phyloP scores from a whole-genome alignment of 2,888 invertebrate genomes.

The Eupeodes latifasciatus region DNA sequence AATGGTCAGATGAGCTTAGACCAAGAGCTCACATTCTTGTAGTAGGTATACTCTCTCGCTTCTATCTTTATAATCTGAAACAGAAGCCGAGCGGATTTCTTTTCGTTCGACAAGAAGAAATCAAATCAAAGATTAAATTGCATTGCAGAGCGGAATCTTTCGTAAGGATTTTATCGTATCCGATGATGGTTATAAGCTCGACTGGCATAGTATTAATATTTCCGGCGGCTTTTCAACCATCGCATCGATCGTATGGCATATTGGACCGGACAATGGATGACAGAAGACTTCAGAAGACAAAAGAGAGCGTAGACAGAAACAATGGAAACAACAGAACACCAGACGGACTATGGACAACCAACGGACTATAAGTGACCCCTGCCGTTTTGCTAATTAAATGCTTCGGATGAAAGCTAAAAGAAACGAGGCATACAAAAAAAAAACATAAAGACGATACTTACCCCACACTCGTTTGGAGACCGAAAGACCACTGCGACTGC shows the following conservation, averaged over 20 bases:
- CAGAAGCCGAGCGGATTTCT: slow-evolving; percentile 44
- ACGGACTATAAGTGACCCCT: slow-evolving; percentile 43
- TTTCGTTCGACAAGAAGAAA: slow-evolving; percentile 31
- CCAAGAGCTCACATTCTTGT: background rate
- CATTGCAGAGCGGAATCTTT: slow-evolving; percentile 23
- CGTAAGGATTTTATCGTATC: slow-evolving; percentile 1
- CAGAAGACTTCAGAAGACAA: background rate
- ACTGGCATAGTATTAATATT: slow-evolving; percentile 2
- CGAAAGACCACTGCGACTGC: slow-evolving; percentile 3
- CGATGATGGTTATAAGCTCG: slow-evolving; percentile 1
- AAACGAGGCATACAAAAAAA: slow-evolving; percentile 12
- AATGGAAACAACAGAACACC: slow-evolving; percentile 31
- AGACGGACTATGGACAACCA: background rate
- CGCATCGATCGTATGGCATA: background rate
- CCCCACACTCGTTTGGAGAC: slow-evolving; percentile 50
- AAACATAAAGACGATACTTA: slow-evolving; percentile 36
- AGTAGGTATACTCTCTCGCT: background rate
- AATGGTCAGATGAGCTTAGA: background rate
- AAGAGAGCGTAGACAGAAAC: background rate
- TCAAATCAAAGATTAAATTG: slow-evolving; percentile 54
- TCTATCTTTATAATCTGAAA: slow-evolving; percentile 24
- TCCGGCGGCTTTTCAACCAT: background rate
- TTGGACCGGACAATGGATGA: background rate
- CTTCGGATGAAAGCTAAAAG: slow-evolving; percentile 47
- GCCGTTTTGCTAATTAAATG: slow-evolving; percentile 66